Evolutionary conservation across 2,797 vertebrate genomes (phyloP).

Genomic region (Chaunax sp.): DNA sequence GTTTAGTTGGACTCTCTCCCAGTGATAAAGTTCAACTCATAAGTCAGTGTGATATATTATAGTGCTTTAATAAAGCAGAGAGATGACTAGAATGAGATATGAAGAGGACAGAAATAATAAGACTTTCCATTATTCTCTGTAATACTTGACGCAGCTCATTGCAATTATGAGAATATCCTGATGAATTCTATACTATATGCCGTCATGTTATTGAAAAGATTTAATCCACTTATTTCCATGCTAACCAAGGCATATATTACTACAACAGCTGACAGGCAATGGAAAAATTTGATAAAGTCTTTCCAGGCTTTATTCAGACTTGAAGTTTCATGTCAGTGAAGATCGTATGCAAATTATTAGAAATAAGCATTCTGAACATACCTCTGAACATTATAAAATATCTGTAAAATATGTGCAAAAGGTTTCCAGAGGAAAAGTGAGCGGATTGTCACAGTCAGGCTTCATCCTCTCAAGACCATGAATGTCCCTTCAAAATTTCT

Average conservation of each 20-base stretch:
- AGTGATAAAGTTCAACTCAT: conserved; percentile 17
- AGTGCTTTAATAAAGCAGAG: conserved; percentile 13
- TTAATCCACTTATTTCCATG: conserved; percentile 42
- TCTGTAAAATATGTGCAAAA: no score
- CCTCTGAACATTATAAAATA: no score
- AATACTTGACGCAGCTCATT: not conserved
- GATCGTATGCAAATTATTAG: conserved; percentile 8
- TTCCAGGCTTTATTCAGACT: conserved; percentile 5
- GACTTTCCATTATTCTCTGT: conserved; percentile 29
- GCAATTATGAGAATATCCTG: conserved; percentile 37
- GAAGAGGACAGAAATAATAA: conserved; percentile 15
- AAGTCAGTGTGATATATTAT: conserved; percentile 23
- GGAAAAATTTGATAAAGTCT: conserved; percentile 17
- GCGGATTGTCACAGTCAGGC: no score
- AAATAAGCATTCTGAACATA: no score
- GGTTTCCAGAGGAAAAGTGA: no score
- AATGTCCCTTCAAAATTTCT: no score
- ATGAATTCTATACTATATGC: conserved; percentile 28
- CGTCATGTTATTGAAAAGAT: conserved; percentile 26
- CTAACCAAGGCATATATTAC: conserved; percentile 33
- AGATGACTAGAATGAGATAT: conserved; percentile 17
- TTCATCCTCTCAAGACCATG: no score
- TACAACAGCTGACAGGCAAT: conserved; percentile 12
- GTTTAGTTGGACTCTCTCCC: conserved; percentile 13
- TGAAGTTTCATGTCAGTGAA: conserved; percentile 9